Conservation (phyloP, 2,888 invertebrate species). For the Crematogaster levior region DNA sequence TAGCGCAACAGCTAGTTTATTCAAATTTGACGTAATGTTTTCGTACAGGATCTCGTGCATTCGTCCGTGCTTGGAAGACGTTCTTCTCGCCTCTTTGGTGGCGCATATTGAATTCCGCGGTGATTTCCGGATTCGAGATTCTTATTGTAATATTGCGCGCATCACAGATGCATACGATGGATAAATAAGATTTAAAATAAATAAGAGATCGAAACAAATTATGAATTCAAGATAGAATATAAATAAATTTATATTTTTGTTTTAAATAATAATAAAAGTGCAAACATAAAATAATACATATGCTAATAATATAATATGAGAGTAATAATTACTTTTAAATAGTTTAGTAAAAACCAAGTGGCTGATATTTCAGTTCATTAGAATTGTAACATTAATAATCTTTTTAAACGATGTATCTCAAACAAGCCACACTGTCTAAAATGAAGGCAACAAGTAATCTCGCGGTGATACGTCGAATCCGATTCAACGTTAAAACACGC, state of each 20-base stretch:
- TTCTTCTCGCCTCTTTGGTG: neutral
- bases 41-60: slow-evolving; percentile 7
- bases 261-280: neutral
- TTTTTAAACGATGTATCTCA: neutral
- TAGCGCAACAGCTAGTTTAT: slow-evolving; percentile 76
- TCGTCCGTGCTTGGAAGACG: slow-evolving; percentile 25
- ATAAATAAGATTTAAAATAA: neutral
- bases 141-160: neutral
- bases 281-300: neutral
- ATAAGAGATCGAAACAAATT: neutral
- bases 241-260: neutral
- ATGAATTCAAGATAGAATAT: neutral
- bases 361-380: neutral
- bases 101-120: slow-evolving; percentile 17
- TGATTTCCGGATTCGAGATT: slow-evolving; percentile 19
- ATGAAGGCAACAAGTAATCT: slow-evolving; percentile 35
- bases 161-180: too few species aligned
- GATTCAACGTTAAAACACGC: slow-evolving; percentile 58
- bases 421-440: neutral
- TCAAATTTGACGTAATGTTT: slow-evolving; percentile 73
- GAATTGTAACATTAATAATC: neutral
- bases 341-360: neutral
- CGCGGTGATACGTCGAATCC: slow-evolving; percentile 42
- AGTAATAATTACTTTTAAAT: neutral
- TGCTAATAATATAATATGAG: neutral